Evolutionary conservation across 2,797 vertebrate genomes (phyloP).

Genomic region (Enteromius argenteus): DNA sequence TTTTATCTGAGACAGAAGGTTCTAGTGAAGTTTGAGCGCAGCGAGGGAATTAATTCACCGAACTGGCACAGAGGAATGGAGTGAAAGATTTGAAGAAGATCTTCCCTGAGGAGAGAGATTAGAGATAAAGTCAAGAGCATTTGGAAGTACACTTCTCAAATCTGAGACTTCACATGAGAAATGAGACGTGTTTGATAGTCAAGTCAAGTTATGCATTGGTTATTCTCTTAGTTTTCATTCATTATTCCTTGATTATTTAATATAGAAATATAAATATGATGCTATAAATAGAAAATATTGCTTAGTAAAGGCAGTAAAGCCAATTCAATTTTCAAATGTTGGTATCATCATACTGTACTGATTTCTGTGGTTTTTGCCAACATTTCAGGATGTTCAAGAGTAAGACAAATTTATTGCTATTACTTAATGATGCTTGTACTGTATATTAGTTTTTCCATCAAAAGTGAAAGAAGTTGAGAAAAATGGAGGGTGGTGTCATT

Average conservation of each 20-base stretch:
- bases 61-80: constrained; percentile 18
- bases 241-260: background rate
- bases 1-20: constrained; percentile 33
- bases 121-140: constrained; percentile 17
- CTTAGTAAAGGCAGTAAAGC: background rate
- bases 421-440: background rate
- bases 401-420: background rate
- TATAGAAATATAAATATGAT: background rate
- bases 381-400: background rate
- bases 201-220: background rate
- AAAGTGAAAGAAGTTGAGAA: background rate
- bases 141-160: constrained; percentile 2
- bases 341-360: background rate
- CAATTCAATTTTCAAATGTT: background rate
- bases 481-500: background rate
- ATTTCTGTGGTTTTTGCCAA: background rate
- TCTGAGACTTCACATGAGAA: background rate
- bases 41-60: constrained; percentile 17
- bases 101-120: constrained; percentile 26
- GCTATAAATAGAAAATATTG: background rate
- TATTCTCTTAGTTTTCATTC: background rate
- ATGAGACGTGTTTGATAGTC: constrained; percentile 6
- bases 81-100: constrained; percentile 34
- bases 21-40: constrained; percentile 15
- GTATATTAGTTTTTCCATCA: background rate